A percentile compares a stretch with the other conserved stretches of the same genome.
Conservation (phyloP, 2,113 vertebrate genomes). For the Australoheros scitulus region DNA sequence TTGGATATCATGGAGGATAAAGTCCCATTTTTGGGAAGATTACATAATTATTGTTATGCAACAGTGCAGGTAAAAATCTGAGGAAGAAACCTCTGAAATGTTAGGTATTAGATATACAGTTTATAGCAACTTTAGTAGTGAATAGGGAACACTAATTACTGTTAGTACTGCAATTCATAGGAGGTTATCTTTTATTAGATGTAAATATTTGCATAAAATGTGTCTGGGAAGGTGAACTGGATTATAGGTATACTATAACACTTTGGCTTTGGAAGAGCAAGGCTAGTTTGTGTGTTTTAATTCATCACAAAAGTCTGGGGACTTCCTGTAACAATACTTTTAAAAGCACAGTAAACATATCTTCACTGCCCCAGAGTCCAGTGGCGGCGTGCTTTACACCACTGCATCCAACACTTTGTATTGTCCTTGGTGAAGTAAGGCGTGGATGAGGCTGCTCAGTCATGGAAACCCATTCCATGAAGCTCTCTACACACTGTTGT, state of each 20-base stretch:
- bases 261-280: background rate
- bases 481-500: too few relatives aligned
- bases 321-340: background rate
- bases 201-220: background rate
- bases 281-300: background rate
- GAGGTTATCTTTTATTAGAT: background rate
- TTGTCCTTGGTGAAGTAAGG: too few relatives aligned
- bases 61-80: conserved; percentile 6
- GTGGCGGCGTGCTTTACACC: too few relatives aligned
- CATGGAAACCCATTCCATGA: too few relatives aligned
- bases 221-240: background rate
- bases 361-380: too few relatives aligned
- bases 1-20: background rate
- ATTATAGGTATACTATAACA: background rate
- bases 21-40: conserved; percentile 7
- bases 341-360: background rate
- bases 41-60: conserved; percentile 42
- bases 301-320: background rate
- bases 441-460: too few relatives aligned
- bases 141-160: background rate
- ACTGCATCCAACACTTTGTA: background rate
- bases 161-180: background rate
- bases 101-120: background rate
- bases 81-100: background rate
- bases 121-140: background rate